Evolutionary conservation across 1,140 invertebrate genomes (phyloP).

Genomic region (Hermatobates lingyangjiaoensis): DNA sequence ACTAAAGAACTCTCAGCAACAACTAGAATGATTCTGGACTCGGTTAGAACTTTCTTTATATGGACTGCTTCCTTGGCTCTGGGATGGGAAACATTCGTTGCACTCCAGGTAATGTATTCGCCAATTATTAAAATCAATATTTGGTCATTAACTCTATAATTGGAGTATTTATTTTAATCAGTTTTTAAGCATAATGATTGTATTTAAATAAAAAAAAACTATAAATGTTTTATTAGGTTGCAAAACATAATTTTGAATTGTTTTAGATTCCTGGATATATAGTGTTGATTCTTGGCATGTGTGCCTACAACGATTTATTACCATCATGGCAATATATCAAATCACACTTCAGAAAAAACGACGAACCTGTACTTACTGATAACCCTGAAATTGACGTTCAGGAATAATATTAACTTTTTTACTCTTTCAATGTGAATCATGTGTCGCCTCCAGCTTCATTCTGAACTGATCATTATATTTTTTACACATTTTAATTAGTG

Average conservation of each 20-base stretch:
- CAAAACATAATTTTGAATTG: constrained; percentile 9
- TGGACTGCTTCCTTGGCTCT: constrained; percentile 62
- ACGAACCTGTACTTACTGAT: too few species aligned
- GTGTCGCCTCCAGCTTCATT: too few species aligned
- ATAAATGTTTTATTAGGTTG: neutral
- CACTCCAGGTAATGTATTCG: constrained; percentile 39
- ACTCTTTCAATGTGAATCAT: too few species aligned
- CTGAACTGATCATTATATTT: too few species aligned
- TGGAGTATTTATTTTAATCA: neutral
- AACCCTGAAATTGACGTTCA: too few species aligned
- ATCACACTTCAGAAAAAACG: too few species aligned
- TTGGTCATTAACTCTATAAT: neutral
- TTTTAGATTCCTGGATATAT: constrained; percentile 48
- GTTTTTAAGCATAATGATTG: constrained; percentile 3
- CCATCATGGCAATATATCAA: too few species aligned
- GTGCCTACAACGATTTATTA: constrained; percentile 52
- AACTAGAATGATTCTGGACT: constrained; percentile 82
- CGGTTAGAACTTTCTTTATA: constrained; percentile 71
- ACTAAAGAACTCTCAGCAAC: constrained; percentile 86
- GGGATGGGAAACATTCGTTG: constrained; percentile 60
- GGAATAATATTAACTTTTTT: too few species aligned
- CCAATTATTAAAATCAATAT: constrained; percentile 1
- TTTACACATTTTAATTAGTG: too few species aligned
- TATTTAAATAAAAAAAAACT: constrained; percentile 4
- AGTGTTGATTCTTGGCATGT: constrained; percentile 53